phyloP scores from a whole-genome alignment of 1,140 invertebrate genomes.

The Drosophila grimshawi region DNA sequence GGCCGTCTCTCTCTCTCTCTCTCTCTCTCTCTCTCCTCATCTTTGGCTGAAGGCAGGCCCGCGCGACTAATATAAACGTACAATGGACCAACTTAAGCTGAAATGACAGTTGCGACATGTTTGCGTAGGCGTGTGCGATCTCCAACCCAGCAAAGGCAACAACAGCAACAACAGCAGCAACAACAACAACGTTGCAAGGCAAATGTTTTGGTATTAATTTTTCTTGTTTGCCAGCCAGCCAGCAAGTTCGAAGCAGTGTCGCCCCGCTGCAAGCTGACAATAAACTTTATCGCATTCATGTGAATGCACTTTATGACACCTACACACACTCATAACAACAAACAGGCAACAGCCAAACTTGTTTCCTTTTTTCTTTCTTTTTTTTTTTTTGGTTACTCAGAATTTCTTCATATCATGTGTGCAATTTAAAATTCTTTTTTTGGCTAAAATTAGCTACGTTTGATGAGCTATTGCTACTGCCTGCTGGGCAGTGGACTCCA shows the following conservation, averaged over 20 bases:
- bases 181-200: slow-evolving; percentile 37
- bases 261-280: slow-evolving; percentile 61
- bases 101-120: slow-evolving; percentile 84
- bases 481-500: background rate
- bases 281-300: slow-evolving; percentile 83
- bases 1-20: background rate
- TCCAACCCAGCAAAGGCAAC: slow-evolving; percentile 57
- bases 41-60: slow-evolving; percentile 57
- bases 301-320: slow-evolving; percentile 83
- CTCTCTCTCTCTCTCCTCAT: slow-evolving; percentile 1
- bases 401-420: no score
- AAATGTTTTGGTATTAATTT: slow-evolving; percentile 81
- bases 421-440: background rate
- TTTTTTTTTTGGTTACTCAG: background rate
- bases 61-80: slow-evolving; percentile 83
- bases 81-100: slow-evolving; percentile 82
- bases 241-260: slow-evolving; percentile 10
- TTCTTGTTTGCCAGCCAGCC: slow-evolving; percentile 55
- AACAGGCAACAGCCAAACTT: slow-evolving; percentile 26
- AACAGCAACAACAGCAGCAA: slow-evolving; percentile 30
- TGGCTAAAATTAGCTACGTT: slow-evolving; percentile 17
- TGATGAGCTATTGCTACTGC: slow-evolving; percentile 21
- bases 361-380: slow-evolving; percentile 5
- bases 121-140: slow-evolving; percentile 83
- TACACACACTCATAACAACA: slow-evolving; percentile 56